Evolutionary conservation across 2,888 invertebrate species (phyloP).

Genomic region (Sarcophaga subvicina): DNA sequence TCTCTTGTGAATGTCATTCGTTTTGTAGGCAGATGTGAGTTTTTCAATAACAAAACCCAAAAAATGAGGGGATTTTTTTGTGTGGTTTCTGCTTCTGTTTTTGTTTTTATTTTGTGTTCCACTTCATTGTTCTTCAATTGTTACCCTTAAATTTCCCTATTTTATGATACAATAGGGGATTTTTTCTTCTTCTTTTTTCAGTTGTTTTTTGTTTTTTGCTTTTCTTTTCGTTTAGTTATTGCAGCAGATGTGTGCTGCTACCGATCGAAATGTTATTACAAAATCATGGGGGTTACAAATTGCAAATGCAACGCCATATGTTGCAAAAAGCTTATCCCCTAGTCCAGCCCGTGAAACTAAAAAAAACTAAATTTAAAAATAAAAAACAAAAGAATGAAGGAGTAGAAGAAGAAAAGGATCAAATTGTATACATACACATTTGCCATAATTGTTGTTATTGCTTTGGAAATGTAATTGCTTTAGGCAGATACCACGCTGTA

Average conservation of each 20-base stretch:
- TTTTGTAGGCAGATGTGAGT: not conserved
- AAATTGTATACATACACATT: not conserved
- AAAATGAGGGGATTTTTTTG: not conserved
- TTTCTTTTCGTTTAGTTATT: not conserved
- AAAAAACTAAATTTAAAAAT: not conserved
- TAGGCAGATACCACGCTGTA: too few relatives aligned
- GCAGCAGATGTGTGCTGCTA: conserved; percentile 1
- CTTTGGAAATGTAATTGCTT: too few relatives aligned
- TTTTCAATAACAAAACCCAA: not conserved
- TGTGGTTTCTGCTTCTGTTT: too few relatives aligned
- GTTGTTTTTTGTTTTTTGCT: too few relatives aligned
- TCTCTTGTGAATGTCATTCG: not conserved
- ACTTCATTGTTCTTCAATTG: not conserved
- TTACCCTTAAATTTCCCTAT: not conserved
- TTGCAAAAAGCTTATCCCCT: not conserved
- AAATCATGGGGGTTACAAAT: not conserved
- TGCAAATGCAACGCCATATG: not conserved
- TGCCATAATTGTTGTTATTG: too few relatives aligned
- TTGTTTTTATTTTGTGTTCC: not conserved
- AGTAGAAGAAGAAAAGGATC: not conserved
- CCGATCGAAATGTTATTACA: not conserved
- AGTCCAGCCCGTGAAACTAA: not conserved
- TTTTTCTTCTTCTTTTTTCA: not conserved
- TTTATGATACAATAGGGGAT: not conserved
- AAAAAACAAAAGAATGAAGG: not conserved